Evolutionary conservation across 2,113 vertebrate genomes (phyloP), one percentile per base, ranked within the genome.

Genomic region (Cyprinodon tularosa): DNA sequence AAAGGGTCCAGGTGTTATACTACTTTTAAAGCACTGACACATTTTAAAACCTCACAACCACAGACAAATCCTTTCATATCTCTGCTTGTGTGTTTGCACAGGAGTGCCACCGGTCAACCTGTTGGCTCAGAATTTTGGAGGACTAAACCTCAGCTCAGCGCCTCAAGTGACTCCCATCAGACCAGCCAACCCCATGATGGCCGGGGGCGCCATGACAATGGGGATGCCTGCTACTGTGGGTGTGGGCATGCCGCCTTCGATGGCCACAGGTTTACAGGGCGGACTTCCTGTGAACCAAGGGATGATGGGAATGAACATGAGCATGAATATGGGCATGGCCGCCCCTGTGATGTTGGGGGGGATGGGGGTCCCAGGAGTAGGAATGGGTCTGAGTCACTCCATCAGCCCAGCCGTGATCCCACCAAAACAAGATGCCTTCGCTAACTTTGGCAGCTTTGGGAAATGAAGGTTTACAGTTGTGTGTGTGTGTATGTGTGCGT

Each of bases 341-440:
- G 77, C 96, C 85, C 94, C 96, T 50, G 76, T 90, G 74, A 89
- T 91, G 88, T 92, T 92, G 90, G 81, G 90, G 1, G 72, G 84
- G 4, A 83, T 93, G 74, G 96, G 95, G 72, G 92, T 96, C 29
- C 80, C 91, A 39, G 88, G 87, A 73, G 93, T 96, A 78, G 95
- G 95, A 77, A 87, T 96, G 91, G 82, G 85, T 82, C 81, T 89
- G 3, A 4, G 80, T 15, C 91, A 92, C 66, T 76, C 90, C 68
- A 86, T 89, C 66, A 63, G 70, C n/a, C 90, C 94, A 0, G 92
- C 93, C 0, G 86, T 96, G 92, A 93, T 96, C 81, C 96, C 96
- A 77, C 95, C 96, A 84, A 99, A 98, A 95, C 96, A 97, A 95
- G 97, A 99, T 96, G 97, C 97, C 96, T 99, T 99, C 83, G 96